Conservation (phyloP, 2,888 invertebrate species). For the Venustoraphidia nigricollis region DNA sequence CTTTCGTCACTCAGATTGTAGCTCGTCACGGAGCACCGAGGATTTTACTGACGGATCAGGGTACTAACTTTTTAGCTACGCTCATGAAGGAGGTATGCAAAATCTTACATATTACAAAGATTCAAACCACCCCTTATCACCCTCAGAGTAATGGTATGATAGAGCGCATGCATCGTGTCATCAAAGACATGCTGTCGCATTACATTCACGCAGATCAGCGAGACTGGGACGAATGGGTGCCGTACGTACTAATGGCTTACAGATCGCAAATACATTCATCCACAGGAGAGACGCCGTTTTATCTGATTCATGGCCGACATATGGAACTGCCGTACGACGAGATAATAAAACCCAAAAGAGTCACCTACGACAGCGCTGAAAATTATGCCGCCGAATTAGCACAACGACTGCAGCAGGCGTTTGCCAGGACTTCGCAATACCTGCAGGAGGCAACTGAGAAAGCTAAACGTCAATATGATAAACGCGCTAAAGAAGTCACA, state of each 20-base stretch:
- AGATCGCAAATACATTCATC: conserved; percentile 1
- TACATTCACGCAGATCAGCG: conserved; percentile 12
- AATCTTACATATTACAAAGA: conserved; percentile 13
- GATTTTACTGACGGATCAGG: conserved; percentile 16
- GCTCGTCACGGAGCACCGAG: conserved; percentile 15
- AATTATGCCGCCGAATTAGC: neutral
- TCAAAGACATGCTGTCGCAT: conserved; percentile 16
- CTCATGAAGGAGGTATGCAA: conserved; percentile 15
- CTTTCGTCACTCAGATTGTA: conserved; percentile 15
- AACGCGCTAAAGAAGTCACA: neutral
- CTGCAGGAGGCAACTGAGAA: neutral
- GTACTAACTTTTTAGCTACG: conserved; percentile 14
- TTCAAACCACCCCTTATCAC: conserved; percentile 16
- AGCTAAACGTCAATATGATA: neutral
- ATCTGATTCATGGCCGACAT: conserved; percentile 7
- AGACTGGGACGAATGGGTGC: conserved; percentile 19
- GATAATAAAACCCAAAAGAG: neutral
- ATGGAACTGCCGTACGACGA: neutral
- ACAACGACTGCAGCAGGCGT: neutral
- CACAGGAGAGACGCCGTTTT: conserved; percentile 9
- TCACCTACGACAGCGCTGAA: neutral
- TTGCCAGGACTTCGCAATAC: neutral
- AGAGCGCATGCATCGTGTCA: conserved; percentile 16
- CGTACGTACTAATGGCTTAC: conserved; percentile 13
- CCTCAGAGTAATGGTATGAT: conserved; percentile 18